These are phyloP conservation scores for Chelonus insularis DNA, from an alignment of 1,140 invertebrate genomes.

Conservation along the genomic window DNA sequence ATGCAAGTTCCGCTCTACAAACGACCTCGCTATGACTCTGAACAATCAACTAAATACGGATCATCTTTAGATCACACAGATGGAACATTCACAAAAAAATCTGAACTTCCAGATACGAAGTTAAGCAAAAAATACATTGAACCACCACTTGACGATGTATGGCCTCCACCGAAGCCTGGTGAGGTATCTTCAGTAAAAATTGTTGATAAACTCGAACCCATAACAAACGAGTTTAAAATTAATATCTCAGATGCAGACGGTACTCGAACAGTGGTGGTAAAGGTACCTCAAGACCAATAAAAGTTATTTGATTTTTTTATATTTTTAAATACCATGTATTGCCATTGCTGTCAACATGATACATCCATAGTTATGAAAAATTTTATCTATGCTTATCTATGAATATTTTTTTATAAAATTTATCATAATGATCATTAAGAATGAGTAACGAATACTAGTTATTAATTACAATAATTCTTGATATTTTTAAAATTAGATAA, in stretches of 20 bases:
- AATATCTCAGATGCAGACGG: constrained; percentile 52
- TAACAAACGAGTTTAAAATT: constrained; percentile 51
- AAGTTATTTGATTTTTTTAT: constrained; percentile 3
- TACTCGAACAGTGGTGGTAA: constrained; percentile 48
- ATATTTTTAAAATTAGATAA: not conserved
- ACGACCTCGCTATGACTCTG: constrained; percentile 41
- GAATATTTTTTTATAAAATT: not conserved
- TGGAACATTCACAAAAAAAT: constrained; percentile 33
- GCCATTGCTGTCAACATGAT: not conserved
- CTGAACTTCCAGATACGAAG: constrained; percentile 27
- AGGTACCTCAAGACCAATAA: constrained; percentile 51
- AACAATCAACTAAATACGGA: constrained; percentile 25
- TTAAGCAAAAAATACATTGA: constrained; percentile 47
- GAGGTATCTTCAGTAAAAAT: constrained; percentile 30
- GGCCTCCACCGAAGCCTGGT: constrained; percentile 52
- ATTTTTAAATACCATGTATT: not conserved
- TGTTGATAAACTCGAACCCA: constrained; percentile 42
- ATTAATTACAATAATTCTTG: not conserved
- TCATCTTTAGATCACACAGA: constrained; percentile 36
- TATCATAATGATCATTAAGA: not conserved
- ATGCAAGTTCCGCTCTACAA: constrained; percentile 48
- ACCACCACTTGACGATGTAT: constrained; percentile 55
- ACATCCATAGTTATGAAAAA: not conserved
- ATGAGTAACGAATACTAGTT: not conserved
- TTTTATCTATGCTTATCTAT: not conserved